Conservation (phyloP, 2,888 invertebrate genomes). For the Graphium colonna region DNA sequence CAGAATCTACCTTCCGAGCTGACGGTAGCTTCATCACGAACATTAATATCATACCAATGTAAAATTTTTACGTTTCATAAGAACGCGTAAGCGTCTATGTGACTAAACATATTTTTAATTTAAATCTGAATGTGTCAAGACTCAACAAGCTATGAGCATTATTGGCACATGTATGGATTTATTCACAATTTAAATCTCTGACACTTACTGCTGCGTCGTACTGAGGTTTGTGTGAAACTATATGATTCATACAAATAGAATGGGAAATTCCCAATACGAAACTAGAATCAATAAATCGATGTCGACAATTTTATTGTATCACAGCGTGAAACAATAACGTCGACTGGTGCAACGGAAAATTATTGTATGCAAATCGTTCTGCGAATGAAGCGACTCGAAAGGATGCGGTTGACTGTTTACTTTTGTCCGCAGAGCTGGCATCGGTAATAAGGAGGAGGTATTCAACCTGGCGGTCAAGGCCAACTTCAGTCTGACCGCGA, state of each 20-base stretch:
- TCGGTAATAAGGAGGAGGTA: conserved; percentile 46
- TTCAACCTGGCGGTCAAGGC: conserved; percentile 54
- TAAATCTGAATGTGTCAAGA: too few relatives aligned
- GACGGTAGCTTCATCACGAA: too few relatives aligned
- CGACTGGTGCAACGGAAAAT: conserved; percentile 8
- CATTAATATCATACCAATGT: too few relatives aligned
- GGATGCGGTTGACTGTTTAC: background rate
- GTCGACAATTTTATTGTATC: background rate
- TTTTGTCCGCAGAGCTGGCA: conserved; percentile 44
- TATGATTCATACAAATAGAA: background rate
- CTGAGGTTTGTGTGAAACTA: too few relatives aligned
- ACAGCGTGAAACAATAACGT: conserved; percentile 4
- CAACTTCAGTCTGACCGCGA: conserved; percentile 60
- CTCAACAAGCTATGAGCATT: too few relatives aligned
- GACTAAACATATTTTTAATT: too few relatives aligned
- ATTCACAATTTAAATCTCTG: too few relatives aligned
- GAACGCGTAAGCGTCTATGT: too few relatives aligned
- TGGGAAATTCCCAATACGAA: background rate
- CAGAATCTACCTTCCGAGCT: too few relatives aligned
- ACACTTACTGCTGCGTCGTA: too few relatives aligned
- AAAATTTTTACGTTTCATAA: too few relatives aligned
- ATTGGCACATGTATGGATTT: too few relatives aligned
- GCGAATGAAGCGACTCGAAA: conserved; percentile 1
- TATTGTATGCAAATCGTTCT: conserved; percentile 15
- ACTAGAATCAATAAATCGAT: background rate